A percentile compares a stretch with the other conserved stretches of the same genome.
These are phyloP conservation scores for Hippoglossus hippoglossus DNA, from an alignment of 2,797 vertebrate genomes.

Conservation along the genomic window DNA sequence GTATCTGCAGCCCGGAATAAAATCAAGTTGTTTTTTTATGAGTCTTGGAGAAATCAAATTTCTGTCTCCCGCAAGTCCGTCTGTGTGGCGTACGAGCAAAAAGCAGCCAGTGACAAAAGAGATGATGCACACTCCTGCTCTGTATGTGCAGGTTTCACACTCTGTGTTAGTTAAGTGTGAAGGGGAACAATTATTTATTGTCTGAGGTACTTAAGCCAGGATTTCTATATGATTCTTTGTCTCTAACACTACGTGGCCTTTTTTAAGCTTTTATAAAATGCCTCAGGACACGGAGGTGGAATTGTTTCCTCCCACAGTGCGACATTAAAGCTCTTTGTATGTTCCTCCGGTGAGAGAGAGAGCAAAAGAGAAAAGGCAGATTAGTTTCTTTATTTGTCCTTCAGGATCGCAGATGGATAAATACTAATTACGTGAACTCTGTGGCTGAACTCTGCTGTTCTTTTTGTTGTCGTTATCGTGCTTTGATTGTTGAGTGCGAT, in stretches of 20 bases:
- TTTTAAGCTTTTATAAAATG: constrained; percentile 16
- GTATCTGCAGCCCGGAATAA: constrained; percentile 3
- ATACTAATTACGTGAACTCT: constrained; percentile 17
- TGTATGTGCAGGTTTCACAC: too few relatives aligned
- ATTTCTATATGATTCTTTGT: background rate
- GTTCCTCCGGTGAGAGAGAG: background rate
- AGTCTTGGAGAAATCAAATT: constrained; percentile 21
- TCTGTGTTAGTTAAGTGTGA: too few relatives aligned
- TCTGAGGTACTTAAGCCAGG: constrained; percentile 1
- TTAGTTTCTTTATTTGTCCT: constrained; percentile 12
- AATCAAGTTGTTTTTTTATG: constrained; percentile 15
- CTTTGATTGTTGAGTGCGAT: background rate
- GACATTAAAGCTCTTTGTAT: background rate
- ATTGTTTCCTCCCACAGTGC: background rate
- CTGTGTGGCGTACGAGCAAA: background rate
- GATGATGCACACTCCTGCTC: too few relatives aligned
- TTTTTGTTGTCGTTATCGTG: constrained; percentile 6
- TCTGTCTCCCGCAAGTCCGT: background rate
- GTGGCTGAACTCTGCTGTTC: background rate
- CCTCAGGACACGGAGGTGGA: constrained; percentile 21
- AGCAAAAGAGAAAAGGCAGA: background rate
- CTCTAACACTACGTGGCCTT: background rate
- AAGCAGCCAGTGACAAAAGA: constrained; percentile 4
- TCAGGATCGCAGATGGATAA: constrained; percentile 15
- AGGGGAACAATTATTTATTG: background rate